A percentile compares a stretch with the other conserved stretches of the same genome.
Evolutionary conservation across 2,888 invertebrate species (phyloP).

Genomic region (Parascotia fuliginaria): DNA sequence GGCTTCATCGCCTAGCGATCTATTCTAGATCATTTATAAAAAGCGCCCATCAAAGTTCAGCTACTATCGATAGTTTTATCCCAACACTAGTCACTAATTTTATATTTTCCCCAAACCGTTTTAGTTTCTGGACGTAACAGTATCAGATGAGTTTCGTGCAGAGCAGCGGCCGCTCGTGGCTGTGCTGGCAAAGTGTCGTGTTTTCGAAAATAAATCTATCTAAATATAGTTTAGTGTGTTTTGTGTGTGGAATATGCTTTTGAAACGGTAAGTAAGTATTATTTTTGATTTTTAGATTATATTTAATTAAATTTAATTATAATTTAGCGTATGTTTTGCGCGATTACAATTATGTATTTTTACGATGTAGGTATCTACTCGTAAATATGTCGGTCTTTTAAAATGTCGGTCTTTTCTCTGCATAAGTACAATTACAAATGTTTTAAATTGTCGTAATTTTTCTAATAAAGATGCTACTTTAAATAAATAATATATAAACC

Average conservation of each 20-base stretch:
- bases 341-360: too few relatives aligned
- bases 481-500: too few relatives aligned
- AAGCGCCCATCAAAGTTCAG: too few relatives aligned
- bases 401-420: too few relatives aligned
- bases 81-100: conserved; percentile 13
- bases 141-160: neutral
- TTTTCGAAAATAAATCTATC: conserved; percentile 10
- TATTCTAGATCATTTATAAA: neutral
- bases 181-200: neutral
- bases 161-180: conserved; percentile 3
- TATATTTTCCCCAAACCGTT: conserved; percentile 17
- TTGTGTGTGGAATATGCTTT: conserved; percentile 18
- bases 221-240: conserved; percentile 11
- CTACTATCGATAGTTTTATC: neutral
- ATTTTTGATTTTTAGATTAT: neutral
- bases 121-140: conserved; percentile 6
- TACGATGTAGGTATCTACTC: too few relatives aligned
- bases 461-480: too few relatives aligned
- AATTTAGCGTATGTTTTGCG: too few relatives aligned
- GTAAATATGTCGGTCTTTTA: too few relatives aligned
- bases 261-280: conserved; percentile 17
- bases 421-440: too few relatives aligned
- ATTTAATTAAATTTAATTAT: too few relatives aligned
- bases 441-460: too few relatives aligned
- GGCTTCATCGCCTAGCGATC: too few relatives aligned